Conservation (phyloP, 2,888 invertebrate species). For the Tortricodes alternella region DNA sequence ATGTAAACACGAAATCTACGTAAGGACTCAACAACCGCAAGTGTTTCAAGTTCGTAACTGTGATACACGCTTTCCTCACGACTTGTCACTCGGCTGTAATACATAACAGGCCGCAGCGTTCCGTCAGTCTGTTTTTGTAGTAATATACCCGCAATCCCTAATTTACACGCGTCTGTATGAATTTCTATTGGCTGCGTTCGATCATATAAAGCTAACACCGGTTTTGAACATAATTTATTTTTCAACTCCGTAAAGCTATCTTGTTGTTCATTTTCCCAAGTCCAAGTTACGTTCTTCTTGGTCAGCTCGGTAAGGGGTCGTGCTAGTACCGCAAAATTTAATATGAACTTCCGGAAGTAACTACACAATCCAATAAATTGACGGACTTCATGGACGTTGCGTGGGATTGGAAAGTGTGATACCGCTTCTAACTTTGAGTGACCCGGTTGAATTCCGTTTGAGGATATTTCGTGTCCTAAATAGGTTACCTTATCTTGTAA, state of each 20-base stretch:
- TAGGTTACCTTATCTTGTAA: too few relatives aligned
- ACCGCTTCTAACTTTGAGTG: slow-evolving; percentile 35
- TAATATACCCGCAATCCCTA: slow-evolving; percentile 39
- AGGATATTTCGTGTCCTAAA: slow-evolving; percentile 31
- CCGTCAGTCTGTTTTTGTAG: slow-evolving; percentile 35
- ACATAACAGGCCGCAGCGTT: slow-evolving; percentile 40
- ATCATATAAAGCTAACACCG: slow-evolving; percentile 39
- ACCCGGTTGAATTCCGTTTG: slow-evolving; percentile 35
- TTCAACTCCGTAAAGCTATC: neutral
- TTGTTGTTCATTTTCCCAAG: slow-evolving; percentile 1
- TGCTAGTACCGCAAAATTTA: slow-evolving; percentile 40
- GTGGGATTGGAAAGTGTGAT: slow-evolving; percentile 35
- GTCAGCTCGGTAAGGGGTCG: slow-evolving; percentile 37
- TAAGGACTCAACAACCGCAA: slow-evolving; percentile 39
- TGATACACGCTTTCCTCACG: slow-evolving; percentile 33
- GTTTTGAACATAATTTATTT: neutral
- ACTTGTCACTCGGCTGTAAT: slow-evolving; percentile 43
- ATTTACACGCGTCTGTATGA: slow-evolving; percentile 39
- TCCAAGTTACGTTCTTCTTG: slow-evolving; percentile 37
- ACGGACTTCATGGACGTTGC: slow-evolving; percentile 38
- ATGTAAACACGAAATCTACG: slow-evolving; percentile 25
- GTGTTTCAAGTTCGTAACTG: slow-evolving; percentile 52
- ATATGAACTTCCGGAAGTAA: slow-evolving; percentile 44
- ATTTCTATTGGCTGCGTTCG: slow-evolving; percentile 37
- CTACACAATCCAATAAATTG: slow-evolving; percentile 41